Conservation (phyloP, 2,113 vertebrate species). For the Hepsetus odoe region DNA sequence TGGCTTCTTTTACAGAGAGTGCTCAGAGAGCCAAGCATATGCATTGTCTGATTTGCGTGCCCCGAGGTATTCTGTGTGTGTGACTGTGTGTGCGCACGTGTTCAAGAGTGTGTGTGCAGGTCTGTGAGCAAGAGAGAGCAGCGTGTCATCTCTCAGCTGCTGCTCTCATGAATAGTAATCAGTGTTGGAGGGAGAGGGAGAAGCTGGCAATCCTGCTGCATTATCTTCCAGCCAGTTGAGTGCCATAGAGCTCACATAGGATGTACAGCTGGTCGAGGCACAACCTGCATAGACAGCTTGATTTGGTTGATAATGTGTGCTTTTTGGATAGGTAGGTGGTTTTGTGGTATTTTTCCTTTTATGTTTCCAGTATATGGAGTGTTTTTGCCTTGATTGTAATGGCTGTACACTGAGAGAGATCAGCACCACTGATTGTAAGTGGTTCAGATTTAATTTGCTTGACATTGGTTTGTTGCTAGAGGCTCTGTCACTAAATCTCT, state of each 20-base stretch:
- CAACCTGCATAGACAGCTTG: slow-evolving; percentile 41
- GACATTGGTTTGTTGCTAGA: slow-evolving; percentile 40
- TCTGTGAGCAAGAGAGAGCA: slow-evolving; percentile 39
- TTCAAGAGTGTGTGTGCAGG: background rate
- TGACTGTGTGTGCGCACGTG: slow-evolving; percentile 60
- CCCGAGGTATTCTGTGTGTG: slow-evolving; percentile 67
- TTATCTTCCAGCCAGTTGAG: slow-evolving; percentile 74
- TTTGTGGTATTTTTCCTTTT: background rate
- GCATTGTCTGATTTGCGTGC: slow-evolving; percentile 68
- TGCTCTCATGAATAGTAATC: slow-evolving; percentile 88
- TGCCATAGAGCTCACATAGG: slow-evolving; percentile 50
- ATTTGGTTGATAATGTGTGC: slow-evolving; percentile 16
- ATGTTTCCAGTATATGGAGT: slow-evolving; percentile 21
- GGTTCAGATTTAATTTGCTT: slow-evolving; percentile 46
- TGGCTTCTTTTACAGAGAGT: slow-evolving; percentile 63
- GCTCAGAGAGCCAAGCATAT: slow-evolving; percentile 22
- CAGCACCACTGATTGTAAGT: slow-evolving; percentile 10
- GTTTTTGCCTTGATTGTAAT: background rate
- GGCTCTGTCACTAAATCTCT: background rate
- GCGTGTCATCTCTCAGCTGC: slow-evolving; percentile 83
- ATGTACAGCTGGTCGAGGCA: slow-evolving; percentile 53
- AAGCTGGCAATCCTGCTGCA: slow-evolving; percentile 81
- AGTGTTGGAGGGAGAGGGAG: slow-evolving; percentile 69
- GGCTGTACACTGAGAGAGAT: background rate
- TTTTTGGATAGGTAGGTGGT: slow-evolving; percentile 42